Evolutionary conservation across 2,797 vertebrate species (phyloP).

Genomic region (Mormyrus hasselquistii): DNA sequence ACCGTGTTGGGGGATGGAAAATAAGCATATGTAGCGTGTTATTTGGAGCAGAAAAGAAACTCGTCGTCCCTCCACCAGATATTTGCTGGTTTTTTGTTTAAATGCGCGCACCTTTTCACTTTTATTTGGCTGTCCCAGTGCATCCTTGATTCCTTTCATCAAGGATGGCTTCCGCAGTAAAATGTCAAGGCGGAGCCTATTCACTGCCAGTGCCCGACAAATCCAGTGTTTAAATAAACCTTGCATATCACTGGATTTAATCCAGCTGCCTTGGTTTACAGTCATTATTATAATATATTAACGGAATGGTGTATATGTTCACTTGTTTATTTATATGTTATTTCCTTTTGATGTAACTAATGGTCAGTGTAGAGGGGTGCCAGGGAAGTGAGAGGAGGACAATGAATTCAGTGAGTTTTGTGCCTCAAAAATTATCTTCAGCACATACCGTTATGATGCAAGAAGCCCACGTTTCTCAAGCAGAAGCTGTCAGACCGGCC

Average conservation of each 20-base stretch:
- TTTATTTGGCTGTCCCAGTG: neutral
- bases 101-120: neutral
- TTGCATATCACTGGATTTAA: neutral
- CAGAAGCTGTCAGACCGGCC: neutral
- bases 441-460: neutral
- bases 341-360: neutral
- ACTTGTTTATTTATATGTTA: neutral
- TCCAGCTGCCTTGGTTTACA: neutral
- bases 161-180: neutral
- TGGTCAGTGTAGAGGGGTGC: neutral
- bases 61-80: neutral
- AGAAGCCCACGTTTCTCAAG: neutral
- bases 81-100: neutral
- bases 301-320: neutral
- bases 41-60: conserved; percentile 10
- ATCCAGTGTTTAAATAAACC: neutral
- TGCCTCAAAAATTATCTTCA: neutral
- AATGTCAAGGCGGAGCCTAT: neutral
- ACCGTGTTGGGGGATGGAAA: neutral
- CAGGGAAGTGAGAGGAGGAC: neutral
- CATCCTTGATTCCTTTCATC: neutral
- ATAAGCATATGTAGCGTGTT: conserved; percentile 2
- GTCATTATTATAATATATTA: neutral
- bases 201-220: neutral
- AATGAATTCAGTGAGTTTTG: neutral